These are phyloP conservation scores for Collichthys lucidus DNA, from an alignment of 2,113 vertebrate species.

Conservation along the genomic window DNA sequence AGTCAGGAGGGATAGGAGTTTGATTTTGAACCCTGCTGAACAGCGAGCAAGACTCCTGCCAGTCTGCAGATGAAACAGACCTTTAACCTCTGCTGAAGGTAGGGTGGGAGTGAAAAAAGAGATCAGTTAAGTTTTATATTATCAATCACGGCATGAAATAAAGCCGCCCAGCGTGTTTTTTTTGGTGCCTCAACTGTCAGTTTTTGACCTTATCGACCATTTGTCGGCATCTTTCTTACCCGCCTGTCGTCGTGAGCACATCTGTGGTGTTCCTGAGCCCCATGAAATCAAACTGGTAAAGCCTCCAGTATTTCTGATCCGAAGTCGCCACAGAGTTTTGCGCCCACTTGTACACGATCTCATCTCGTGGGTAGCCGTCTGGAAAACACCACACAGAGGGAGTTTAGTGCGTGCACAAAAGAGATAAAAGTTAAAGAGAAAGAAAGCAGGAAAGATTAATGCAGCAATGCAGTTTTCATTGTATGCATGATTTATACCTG, in stretches of 20 bases:
- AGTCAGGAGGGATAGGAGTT: not conserved
- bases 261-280: conserved; percentile 94
- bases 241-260: conserved; percentile 90
- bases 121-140: not conserved
- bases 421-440: conserved; percentile 13
- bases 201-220: not conserved
- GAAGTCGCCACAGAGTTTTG: conserved; percentile 95
- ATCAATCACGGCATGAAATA: not conserved
- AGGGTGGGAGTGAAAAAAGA: not conserved
- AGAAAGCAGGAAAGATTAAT: conserved; percentile 23
- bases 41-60: not conserved
- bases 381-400: conserved; percentile 68
- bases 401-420: not conserved
- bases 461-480: conserved; percentile 43
- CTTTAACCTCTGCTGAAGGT: not conserved
- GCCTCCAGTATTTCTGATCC: conserved; percentile 96
- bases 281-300: conserved; percentile 99
- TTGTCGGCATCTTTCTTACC: conserved; percentile 79
- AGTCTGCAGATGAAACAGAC: not conserved
- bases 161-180: not conserved
- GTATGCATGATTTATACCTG: conserved; percentile 41
- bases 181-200: not conserved
- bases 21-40: conserved; percentile 1
- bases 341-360: conserved; percentile 96
- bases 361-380: conserved; percentile 97